phyloP scores from a whole-genome alignment of 2,113 vertebrate genomes.

The Zapornia atra region DNA sequence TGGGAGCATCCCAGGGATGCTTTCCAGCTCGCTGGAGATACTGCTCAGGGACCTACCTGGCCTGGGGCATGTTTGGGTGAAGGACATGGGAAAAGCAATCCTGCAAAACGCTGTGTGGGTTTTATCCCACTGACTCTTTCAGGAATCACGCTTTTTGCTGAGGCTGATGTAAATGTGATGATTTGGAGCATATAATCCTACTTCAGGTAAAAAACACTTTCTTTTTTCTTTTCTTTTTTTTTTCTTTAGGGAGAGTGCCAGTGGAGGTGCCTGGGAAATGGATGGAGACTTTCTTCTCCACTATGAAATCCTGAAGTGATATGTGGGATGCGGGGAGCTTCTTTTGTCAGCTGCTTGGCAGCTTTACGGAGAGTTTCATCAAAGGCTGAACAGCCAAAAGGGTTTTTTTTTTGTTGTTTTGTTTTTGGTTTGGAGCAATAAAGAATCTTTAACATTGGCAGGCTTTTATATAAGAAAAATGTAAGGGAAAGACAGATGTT shows the following conservation, averaged over 20 bases:
- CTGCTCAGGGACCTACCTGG: not conserved
- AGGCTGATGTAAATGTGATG: not conserved
- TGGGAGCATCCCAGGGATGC: not conserved
- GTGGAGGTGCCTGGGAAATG: not conserved
- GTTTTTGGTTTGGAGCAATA: not conserved
- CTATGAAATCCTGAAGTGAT: not conserved
- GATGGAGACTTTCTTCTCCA: not conserved
- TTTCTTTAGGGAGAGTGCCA: not conserved
- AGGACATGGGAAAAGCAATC: not conserved
- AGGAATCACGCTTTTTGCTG: not conserved
- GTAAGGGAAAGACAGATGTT: not conserved
- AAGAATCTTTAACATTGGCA: not conserved
- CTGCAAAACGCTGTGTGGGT: not conserved
- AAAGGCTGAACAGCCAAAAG: not conserved
- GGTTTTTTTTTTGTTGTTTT: not conserved
- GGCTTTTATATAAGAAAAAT: not conserved
- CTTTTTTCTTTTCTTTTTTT: too few species aligned
- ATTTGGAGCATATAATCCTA: not conserved
- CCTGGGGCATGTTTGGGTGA: rapidly evolving
- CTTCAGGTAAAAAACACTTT: not conserved
- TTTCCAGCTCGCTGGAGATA: not conserved
- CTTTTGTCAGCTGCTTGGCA: not conserved
- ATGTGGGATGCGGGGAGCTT: not conserved
- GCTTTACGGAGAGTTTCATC: not conserved
- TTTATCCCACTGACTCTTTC: not conserved